These are phyloP conservation scores for Hydrocynus forskahlii DNA, from an alignment of 2,797 vertebrate genomes.

Conservation along the genomic window DNA sequence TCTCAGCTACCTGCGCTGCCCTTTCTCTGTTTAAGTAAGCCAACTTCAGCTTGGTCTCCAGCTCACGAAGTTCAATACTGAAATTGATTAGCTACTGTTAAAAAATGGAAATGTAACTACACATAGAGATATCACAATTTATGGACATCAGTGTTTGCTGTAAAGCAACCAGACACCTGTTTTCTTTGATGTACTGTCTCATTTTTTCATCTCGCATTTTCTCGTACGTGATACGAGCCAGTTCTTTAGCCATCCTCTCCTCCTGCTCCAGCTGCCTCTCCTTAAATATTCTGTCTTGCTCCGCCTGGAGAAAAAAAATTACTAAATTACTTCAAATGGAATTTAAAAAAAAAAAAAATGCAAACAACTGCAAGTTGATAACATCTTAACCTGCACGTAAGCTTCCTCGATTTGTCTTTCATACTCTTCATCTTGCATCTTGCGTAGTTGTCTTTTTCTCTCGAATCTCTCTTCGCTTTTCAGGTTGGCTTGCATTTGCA, in stretches of 20 bases:
- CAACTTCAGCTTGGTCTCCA: conserved; percentile 86
- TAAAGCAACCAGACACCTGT: conserved; percentile 86
- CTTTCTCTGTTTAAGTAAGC: conserved; percentile 90
- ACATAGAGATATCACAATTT: not conserved
- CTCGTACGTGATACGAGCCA: conserved; percentile 80
- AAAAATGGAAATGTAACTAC: not conserved
- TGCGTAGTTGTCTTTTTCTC: conserved; percentile 69
- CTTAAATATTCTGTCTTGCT: conserved; percentile 73
- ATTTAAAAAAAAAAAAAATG: not conserved
- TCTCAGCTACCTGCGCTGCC: conserved; percentile 90
- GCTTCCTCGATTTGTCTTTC: conserved; percentile 80
- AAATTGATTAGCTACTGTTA: not conserved
- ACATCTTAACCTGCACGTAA: conserved; percentile 69
- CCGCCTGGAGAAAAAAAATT: conserved; percentile 71
- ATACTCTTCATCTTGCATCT: conserved; percentile 77
- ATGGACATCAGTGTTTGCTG: conserved; percentile 5
- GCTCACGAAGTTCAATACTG: conserved; percentile 88
- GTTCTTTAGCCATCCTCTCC: conserved; percentile 83
- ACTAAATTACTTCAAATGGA: not conserved
- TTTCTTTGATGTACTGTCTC: conserved; percentile 86
- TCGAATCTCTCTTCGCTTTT: conserved; percentile 71
- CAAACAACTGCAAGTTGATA: not conserved
- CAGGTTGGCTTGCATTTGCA: conserved; percentile 62
- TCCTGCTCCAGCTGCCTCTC: conserved; percentile 81
- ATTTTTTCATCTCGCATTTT: conserved; percentile 85